Base-by-base conservation (phyloP, 1,140 invertebrate species). In the Ectropis grisescens region DNA sequence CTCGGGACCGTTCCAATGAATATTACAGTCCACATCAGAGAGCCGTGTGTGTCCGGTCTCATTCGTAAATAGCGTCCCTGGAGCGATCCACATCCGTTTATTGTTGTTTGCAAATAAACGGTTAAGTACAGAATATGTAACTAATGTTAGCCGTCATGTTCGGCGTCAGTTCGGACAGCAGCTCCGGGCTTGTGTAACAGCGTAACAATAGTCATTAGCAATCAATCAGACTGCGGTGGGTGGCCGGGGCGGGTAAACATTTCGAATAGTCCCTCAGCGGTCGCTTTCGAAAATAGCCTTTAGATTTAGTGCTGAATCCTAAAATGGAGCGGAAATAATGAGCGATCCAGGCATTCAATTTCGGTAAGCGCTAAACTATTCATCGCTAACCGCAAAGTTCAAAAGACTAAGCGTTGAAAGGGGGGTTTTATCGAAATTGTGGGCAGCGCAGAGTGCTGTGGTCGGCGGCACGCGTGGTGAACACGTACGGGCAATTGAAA, bases 401-500 rank as follows among this genome's bases (percentile, higher is more conserved):
- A 39, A 41, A 41, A 51, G 42, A 58, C 48, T 55, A 52, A 47
- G 43, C 46, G 48, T 46, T 66, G 65, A 69, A 59, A 51, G 61
- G 41, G 58, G 67, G 57, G 56, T 61, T 75, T 75, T 66, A 60
- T 62, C 34, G 47, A 57, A 65, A 70, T 68, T 61, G 54, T 52
- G 37, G 51, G 37, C 56, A 52, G 47, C 48, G 50, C 56, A 59
- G 48, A 40, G 36, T 44, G 41, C 48, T 58, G 59, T 54, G 52
- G 54, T 66, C 37, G 54, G 51, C 57, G 62, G 68, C 64, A 61
- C 62, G 58, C 60, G 65, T 55, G 54, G 31, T 22, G 32, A 56
- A 65, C 64, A 71, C 67, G 66, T 65, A 48, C 45, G 50, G 41
- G 51, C 64, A 61, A 72, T 72, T 72, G 68, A 72, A 72, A 76